Evolutionary conservation across 2,113 vertebrate genomes (phyloP).

Genomic region (Lycocorax pyrrhopterus): DNA sequence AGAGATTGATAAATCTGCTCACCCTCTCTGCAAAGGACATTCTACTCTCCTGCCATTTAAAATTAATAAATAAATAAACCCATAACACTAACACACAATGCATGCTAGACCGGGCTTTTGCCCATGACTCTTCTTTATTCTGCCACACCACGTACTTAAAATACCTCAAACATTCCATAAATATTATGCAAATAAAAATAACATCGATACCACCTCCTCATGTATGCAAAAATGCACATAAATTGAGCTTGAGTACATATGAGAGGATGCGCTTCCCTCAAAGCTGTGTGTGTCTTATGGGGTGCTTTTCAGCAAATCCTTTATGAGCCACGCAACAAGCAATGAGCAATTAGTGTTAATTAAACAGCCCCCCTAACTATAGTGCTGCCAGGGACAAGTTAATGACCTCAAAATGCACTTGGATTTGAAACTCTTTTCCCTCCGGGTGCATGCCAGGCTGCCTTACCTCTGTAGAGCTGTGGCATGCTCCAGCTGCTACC

Average conservation of each 20-base stretch:
- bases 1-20: slow-evolving; percentile 27
- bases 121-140: background rate
- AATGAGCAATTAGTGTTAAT: slow-evolving; percentile 63
- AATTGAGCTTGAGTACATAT: background rate
- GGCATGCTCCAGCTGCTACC: slow-evolving; percentile 53
- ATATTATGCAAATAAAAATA: slow-evolving; percentile 19
- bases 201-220: background rate
- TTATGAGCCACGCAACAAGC: slow-evolving; percentile 24
- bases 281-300: slow-evolving; percentile 19
- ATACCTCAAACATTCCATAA: background rate
- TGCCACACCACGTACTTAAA: background rate
- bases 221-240: background rate
- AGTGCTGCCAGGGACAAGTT: background rate
- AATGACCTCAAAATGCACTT: slow-evolving; percentile 56
- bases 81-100: background rate
- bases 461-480: background rate
- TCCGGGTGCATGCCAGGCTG: background rate
- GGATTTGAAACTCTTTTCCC: background rate
- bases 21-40: slow-evolving; percentile 20
- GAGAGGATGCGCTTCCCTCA: slow-evolving; percentile 33
- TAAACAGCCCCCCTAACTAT: slow-evolving; percentile 51
- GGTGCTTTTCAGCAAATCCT: slow-evolving; percentile 56
- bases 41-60: background rate
- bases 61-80: background rate
- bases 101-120: background rate